phyloP scores from a whole-genome alignment of 1,140 invertebrate genomes.

The Magallana angulata region DNA sequence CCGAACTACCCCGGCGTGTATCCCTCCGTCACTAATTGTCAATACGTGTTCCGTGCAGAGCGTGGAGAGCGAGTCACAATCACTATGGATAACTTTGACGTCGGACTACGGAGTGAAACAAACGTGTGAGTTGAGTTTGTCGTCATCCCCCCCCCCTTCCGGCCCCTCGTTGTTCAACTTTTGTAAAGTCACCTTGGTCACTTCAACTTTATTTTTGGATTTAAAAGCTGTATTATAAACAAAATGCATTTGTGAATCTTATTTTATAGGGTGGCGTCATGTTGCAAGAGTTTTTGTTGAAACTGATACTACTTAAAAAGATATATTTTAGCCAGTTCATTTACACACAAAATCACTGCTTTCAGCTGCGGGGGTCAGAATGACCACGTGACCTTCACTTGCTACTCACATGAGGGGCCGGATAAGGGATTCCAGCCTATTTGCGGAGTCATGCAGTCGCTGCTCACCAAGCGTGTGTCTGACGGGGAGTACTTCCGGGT shows the following conservation, averaged over 20 bases:
- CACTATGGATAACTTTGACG: neutral
- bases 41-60: slow-evolving; percentile 1
- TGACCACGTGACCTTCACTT: neutral
- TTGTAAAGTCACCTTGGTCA: no score
- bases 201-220: no score
- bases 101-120: neutral
- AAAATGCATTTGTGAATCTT: no score
- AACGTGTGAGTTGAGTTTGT: no score
- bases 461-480: neutral
- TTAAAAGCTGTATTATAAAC: no score
- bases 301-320: no score
- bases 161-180: no score
- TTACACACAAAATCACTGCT: no score
- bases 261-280: no score
- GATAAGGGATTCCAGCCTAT: slow-evolving; percentile 1
- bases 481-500: slow-evolving; percentile 15
- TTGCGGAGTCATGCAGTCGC: neutral
- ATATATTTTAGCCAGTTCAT: no score
- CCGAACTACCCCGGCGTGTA: neutral
- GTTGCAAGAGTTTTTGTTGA: no score
- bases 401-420: neutral
- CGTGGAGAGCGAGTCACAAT: neutral
- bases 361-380: neutral
- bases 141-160: no score
- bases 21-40: neutral